Conservation (phyloP, 2,888 invertebrate genomes). For the Autographa gamma region DNA sequence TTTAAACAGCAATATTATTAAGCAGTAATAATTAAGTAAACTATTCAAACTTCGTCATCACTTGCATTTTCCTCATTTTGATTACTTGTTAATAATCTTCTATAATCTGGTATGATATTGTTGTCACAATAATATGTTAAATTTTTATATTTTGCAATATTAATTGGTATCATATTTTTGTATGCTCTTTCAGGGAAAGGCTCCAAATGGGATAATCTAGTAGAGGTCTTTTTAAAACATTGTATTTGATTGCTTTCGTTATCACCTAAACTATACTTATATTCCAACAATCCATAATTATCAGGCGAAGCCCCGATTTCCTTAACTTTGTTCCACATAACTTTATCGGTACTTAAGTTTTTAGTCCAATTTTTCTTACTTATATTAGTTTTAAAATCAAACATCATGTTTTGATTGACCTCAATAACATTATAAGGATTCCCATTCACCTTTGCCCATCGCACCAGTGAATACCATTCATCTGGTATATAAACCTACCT, state of each 20-base stretch:
- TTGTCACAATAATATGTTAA: too few relatives aligned
- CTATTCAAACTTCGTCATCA: too few relatives aligned
- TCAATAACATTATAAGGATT: constrained; percentile 19
- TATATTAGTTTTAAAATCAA: constrained; percentile 14
- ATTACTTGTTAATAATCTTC: too few relatives aligned
- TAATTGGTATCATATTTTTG: constrained; percentile 2
- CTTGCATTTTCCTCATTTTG: too few relatives aligned
- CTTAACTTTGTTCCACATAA: constrained; percentile 14
- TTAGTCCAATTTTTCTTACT: constrained; percentile 6
- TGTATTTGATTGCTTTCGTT: constrained; percentile 14
- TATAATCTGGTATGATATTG: too few relatives aligned
- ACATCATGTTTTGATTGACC: constrained; percentile 15
- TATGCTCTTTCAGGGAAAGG: constrained; percentile 17
- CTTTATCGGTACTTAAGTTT: constrained; percentile 5
- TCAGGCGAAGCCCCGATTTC: constrained; percentile 10
- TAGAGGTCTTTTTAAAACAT: constrained; percentile 19
- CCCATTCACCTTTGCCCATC: constrained; percentile 20
- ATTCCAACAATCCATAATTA: constrained; percentile 17
- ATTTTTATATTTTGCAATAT: not conserved
- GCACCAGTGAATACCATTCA: constrained; percentile 23
- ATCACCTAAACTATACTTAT: constrained; percentile 19
- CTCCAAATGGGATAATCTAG: constrained; percentile 19
- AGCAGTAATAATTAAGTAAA: too few relatives aligned
- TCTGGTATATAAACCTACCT: constrained; percentile 14
- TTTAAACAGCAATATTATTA: too few relatives aligned